Conservation (phyloP, 1,140 invertebrate genomes). For the Sinella curviseta region DNA sequence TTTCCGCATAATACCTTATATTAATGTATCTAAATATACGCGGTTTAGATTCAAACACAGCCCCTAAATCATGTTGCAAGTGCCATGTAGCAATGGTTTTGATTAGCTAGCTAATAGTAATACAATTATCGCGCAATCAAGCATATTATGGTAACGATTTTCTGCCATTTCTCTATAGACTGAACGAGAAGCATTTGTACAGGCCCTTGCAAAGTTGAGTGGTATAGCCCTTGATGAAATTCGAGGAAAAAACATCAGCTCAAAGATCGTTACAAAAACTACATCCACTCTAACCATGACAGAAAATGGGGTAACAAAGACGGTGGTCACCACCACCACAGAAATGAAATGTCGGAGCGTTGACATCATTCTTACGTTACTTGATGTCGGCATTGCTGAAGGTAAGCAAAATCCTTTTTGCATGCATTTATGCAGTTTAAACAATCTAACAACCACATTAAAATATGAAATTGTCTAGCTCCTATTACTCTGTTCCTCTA, state of each 20-base stretch:
- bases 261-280: background rate
- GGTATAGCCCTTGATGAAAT: slow-evolving; percentile 2
- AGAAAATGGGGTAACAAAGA: slow-evolving; percentile 22
- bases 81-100: background rate
- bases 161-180: background rate
- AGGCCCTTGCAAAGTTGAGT: background rate
- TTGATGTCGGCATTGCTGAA: slow-evolving; percentile 15
- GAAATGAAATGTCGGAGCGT: slow-evolving; percentile 26
- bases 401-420: background rate
- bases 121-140: background rate
- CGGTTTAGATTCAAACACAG: too few species aligned
- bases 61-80: background rate
- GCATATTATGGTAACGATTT: background rate
- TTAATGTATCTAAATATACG: too few species aligned
- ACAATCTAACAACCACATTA: too few species aligned
- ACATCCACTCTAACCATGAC: slow-evolving; percentile 14
- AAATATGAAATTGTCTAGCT: background rate
- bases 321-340: slow-evolving; percentile 11
- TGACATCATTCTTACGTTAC: slow-evolving; percentile 16
- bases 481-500: too few species aligned
- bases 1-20: background rate
- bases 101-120: background rate
- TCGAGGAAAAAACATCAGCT: background rate
- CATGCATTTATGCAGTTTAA: too few species aligned
- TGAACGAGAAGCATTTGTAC: slow-evolving; percentile 7